Evolutionary conservation across 2,888 invertebrate species (phyloP).

Genomic region (Drosophila antonietae): DNA sequence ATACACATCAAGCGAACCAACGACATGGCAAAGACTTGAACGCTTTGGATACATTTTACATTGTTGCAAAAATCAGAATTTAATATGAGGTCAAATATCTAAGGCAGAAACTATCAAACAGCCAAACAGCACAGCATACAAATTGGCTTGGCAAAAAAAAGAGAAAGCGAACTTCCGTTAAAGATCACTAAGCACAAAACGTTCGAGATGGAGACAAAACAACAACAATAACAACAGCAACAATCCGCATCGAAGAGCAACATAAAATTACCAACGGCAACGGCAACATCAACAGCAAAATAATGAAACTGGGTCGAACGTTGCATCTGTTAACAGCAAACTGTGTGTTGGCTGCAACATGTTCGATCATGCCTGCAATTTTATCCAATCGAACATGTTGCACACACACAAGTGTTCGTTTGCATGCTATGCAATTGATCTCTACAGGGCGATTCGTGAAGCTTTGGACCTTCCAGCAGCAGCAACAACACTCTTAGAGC

Average conservation of each 20-base stretch:
- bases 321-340: slow-evolving; percentile 32
- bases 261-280: slow-evolving; percentile 34
- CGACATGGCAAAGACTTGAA: neutral
- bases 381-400: slow-evolving; percentile 18
- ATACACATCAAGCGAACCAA: neutral
- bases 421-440: slow-evolving; percentile 18
- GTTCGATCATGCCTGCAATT: slow-evolving; percentile 25
- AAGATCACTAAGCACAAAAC: slow-evolving; percentile 69
- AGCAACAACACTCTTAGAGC: slow-evolving; percentile 17
- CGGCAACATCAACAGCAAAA: slow-evolving; percentile 55
- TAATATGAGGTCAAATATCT: slow-evolving; percentile 33
- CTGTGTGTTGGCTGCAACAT: slow-evolving; percentile 33
- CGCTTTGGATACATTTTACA: neutral
- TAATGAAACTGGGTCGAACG: slow-evolving; percentile 75
- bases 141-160: slow-evolving; percentile 74
- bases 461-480: slow-evolving; percentile 22
- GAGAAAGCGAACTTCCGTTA: slow-evolving; percentile 69
- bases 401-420: neutral
- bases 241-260: slow-evolving; percentile 30
- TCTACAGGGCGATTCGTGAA: slow-evolving; percentile 15
- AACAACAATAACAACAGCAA: slow-evolving; percentile 31
- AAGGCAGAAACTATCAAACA: slow-evolving; percentile 33
- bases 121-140: slow-evolving; percentile 65
- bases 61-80: slow-evolving; percentile 41
- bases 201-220: slow-evolving; percentile 54